Conservation (phyloP, 2,888 invertebrate species). For the Apocheima hispidaria region DNA sequence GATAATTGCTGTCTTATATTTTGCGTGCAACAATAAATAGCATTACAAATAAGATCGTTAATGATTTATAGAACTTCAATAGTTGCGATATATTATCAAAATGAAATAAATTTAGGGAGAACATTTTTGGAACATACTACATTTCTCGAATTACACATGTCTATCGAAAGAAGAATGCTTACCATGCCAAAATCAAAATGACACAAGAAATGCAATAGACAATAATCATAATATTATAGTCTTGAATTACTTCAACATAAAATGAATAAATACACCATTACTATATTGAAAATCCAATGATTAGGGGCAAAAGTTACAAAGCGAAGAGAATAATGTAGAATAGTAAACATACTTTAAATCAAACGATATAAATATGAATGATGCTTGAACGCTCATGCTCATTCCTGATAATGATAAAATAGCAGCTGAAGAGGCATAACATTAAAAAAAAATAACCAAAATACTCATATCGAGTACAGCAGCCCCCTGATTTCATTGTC, state of each 20-base stretch:
- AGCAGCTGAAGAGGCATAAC: slow-evolving; percentile 5
- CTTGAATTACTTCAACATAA: neutral
- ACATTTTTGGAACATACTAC: slow-evolving; percentile 11
- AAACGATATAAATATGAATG: slow-evolving; percentile 36
- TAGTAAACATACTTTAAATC: slow-evolving; percentile 48
- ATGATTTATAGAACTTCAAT: no score
- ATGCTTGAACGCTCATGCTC: slow-evolving; percentile 58
- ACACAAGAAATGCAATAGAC: neutral
- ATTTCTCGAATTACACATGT: neutral
- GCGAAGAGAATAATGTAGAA: slow-evolving; percentile 25
- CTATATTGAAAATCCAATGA: neutral
- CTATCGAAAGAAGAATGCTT: slow-evolving; percentile 30
- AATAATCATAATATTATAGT: no score
- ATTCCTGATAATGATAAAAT: slow-evolving; percentile 58
- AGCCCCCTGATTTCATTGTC: neutral
- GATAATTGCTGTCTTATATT: no score
- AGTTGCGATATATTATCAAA: no score
- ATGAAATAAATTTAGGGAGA: neutral
- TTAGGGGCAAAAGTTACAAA: slow-evolving; percentile 23
- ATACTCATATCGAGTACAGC: neutral
- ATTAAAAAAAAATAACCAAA: neutral
- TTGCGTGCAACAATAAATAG: neutral
- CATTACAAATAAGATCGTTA: neutral
- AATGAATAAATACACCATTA: neutral
- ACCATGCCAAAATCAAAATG: slow-evolving; percentile 24